These are phyloP conservation scores for Phylloscopus trochiloides DNA, from an alignment of 2,113 vertebrate genomes.

Conservation along the genomic window DNA sequence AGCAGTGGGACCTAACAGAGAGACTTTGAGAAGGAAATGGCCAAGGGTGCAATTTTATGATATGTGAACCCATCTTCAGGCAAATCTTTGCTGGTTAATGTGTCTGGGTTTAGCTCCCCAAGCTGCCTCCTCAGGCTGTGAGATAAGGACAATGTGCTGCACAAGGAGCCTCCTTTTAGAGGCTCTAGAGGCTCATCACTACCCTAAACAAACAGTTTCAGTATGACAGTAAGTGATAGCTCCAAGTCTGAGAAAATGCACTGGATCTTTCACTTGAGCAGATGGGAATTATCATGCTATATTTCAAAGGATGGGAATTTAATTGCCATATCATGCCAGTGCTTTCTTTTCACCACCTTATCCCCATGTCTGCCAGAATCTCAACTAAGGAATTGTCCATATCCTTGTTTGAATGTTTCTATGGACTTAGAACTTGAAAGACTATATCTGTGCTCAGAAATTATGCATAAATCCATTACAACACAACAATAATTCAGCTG, in stretches of 20 bases:
- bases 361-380: not conserved
- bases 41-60: not conserved
- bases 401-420: not conserved
- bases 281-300: not conserved
- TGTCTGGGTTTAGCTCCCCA: not conserved
- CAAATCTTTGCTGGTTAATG: not conserved
- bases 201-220: not conserved
- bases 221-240: not conserved
- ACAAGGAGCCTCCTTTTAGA: not conserved
- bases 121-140: not conserved
- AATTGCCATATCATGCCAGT: not conserved
- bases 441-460: not conserved
- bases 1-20: not conserved
- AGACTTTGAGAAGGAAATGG: not conserved
- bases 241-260: not conserved
- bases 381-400: not conserved
- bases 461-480: not conserved
- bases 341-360: not conserved
- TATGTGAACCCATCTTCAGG: not conserved
- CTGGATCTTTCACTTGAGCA: not conserved
- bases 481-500: not conserved
- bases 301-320: slow-evolving; percentile 2
- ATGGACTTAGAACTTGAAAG: not conserved
- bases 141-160: not conserved
- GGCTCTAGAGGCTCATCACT: not conserved